Evolutionary conservation across 2,888 invertebrate species (phyloP), one percentile per base, ranked within the genome.

Genomic region (Rhamnusium bicolor): DNA sequence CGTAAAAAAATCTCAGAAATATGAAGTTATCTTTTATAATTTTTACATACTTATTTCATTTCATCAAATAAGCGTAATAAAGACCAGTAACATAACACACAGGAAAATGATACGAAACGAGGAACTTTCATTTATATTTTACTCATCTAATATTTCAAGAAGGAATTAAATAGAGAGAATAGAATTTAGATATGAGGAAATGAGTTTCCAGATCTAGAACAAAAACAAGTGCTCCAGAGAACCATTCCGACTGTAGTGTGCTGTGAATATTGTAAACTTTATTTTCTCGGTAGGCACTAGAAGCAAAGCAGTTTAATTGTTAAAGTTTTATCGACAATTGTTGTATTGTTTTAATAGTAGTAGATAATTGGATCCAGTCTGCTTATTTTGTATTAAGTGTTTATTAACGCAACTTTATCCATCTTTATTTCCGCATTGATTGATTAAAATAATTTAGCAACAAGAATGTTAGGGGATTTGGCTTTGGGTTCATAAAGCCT

Each of bases 121-220:
- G 40, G 10, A 40, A 40, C 40, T 40, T 40, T n/a, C 40, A 40
- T n/a, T 40, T 40, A 53, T n/a, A 18, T 51, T 51, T 19, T 21
- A n/a, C 10, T 21, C 21, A 53, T 53, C 12, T 21, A 53, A 24
- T 53, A 53, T 53, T 53, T 40, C 40, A n/a, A 40, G 40, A 53
- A 21, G 24, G 19, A 53, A 53, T 53, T 53, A 53, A 2, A 53
- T 21, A 21, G n/a, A 53, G 53, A 21, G 53, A 53, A 19, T 53
- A 53, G 53, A 53, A 53, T 53, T 53, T 53, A 53, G 10, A 53
- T 53, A 21, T 53, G 53, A 19, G 19, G n/a, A 53, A 53, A 53
- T 53, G 53, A 53, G n/a, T 21, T 53, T n/a, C 53, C 19, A 24
- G 53, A 1, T 53, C 40, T 5, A 40, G 40, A 2, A 40, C 40